A percentile compares a stretch with the other conserved stretches of the same genome.
phyloP scores from a whole-genome alignment of 2,888 invertebrate species.

The Margaritifera margaritifera region DNA sequence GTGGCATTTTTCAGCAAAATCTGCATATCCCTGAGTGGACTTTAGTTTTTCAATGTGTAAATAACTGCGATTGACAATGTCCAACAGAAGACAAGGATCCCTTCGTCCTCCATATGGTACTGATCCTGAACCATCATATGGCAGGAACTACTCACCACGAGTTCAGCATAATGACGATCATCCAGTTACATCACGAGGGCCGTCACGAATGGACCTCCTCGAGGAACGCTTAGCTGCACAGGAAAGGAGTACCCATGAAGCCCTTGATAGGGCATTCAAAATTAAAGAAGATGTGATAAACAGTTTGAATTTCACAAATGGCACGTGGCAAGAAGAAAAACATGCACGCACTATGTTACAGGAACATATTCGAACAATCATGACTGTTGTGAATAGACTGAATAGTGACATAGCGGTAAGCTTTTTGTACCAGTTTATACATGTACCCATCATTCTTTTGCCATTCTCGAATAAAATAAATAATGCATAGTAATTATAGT shows the following conservation, averaged over 20 bases:
- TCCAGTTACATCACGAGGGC: constrained; percentile 27
- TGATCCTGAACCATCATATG: too few species aligned
- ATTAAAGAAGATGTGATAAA: constrained; percentile 71
- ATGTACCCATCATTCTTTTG: constrained; percentile 1
- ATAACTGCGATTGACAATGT: too few species aligned
- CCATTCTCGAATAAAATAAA: not conserved
- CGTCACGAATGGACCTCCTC: constrained; percentile 53
- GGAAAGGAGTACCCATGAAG: constrained; percentile 63
- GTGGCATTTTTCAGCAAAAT: too few species aligned
- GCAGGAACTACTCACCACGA: constrained; percentile 18
- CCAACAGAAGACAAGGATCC: too few species aligned
- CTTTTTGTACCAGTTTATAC: constrained; percentile 10
- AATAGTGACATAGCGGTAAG: constrained; percentile 69
- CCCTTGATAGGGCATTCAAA: constrained; percentile 68
- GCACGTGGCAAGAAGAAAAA: constrained; percentile 72
- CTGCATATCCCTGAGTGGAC: too few species aligned
- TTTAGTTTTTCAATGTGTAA: too few species aligned
- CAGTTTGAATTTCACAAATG: constrained; percentile 69
- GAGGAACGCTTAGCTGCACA: constrained; percentile 66
- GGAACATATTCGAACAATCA: constrained; percentile 72
- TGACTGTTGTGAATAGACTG: constrained; percentile 69
- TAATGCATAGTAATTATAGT: too few species aligned
- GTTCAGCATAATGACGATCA: constrained; percentile 1
- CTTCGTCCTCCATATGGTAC: too few species aligned
- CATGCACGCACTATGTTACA: constrained; percentile 66